Conservation (phyloP, 2,888 invertebrate species). For the Eupithecia tripunctaria region DNA sequence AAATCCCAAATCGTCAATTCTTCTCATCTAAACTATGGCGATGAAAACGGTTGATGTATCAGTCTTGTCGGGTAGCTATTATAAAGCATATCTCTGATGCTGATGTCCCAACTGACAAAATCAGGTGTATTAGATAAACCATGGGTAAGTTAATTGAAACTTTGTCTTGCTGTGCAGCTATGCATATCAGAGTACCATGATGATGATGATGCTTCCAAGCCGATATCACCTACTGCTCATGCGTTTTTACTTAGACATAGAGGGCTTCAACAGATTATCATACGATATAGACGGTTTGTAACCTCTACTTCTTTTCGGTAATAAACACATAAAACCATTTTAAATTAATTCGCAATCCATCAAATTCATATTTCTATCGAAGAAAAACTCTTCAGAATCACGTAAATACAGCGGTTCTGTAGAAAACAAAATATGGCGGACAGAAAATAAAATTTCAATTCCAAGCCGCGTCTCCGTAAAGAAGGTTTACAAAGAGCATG, state of each 20-base stretch:
- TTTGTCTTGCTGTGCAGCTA: background rate
- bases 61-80: background rate
- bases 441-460: background rate
- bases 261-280: too few relatives aligned
- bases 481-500: constrained; percentile 8
- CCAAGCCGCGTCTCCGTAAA: background rate
- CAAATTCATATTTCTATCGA: background rate
- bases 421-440: background rate
- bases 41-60: background rate
- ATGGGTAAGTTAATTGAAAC: too few relatives aligned
- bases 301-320: too few relatives aligned
- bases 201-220: too few relatives aligned
- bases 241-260: too few relatives aligned
- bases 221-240: too few relatives aligned
- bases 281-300: too few relatives aligned
- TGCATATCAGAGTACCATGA: too few relatives aligned
- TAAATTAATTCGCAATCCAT: background rate
- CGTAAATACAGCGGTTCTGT: background rate
- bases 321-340: too few relatives aligned
- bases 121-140: too few relatives aligned
- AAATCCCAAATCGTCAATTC: background rate
- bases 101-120: too few relatives aligned
- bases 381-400: background rate
- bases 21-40: background rate
- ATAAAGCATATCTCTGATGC: too few relatives aligned